Base-by-base conservation (phyloP, 2,113 vertebrate species). In the Takifugu flavidus region DNA sequence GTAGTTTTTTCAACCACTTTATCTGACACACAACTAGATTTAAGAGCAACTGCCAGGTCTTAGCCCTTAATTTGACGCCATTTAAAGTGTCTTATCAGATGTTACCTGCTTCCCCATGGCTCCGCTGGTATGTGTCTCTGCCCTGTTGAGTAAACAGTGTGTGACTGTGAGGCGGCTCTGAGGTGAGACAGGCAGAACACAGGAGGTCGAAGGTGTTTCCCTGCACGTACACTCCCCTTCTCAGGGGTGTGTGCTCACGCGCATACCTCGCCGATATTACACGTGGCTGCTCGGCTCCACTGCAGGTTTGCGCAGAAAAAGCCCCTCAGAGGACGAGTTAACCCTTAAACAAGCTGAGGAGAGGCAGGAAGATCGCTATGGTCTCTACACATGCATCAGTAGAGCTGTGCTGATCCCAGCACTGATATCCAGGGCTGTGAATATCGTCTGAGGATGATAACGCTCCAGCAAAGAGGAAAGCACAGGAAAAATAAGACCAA, bases 101-200 rank as follows among this genome's bases (percentile, higher is more conserved):
- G 83, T 86, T 89, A 90, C 89, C 86, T 89, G 83, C 75, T 80
- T 82, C 86, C 66, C 85, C 88, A 88, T 89, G 78, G 81, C 58
- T 80, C 71, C 70, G 4, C 53, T 42, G 52, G 49, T 63, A 56
- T 65, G 45, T 60, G 73, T 66, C 66, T 82, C 72, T 81, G 65
- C 66, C 66, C 61, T 53, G 76, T 53, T 67, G 79, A 76, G 80
- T 77, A 74, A 77, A 73, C 61, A 67, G 56, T 75, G 52, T 62
- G 49, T 60, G 56, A 65, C 50, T 77, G 64, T 20, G 13, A 60
- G 74, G 51, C 75, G 73, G 70, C 71, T 80, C 66, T 72, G 73
- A 82, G 76, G 82, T 76, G 62, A 80, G 80, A 80, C 66, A 78
- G 69, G 70, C 76, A 78, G 73, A 73, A 86, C 75, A 83, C 79